Evolutionary conservation across 2,113 vertebrate genomes (phyloP).

Genomic region (Gallinago media): DNA sequence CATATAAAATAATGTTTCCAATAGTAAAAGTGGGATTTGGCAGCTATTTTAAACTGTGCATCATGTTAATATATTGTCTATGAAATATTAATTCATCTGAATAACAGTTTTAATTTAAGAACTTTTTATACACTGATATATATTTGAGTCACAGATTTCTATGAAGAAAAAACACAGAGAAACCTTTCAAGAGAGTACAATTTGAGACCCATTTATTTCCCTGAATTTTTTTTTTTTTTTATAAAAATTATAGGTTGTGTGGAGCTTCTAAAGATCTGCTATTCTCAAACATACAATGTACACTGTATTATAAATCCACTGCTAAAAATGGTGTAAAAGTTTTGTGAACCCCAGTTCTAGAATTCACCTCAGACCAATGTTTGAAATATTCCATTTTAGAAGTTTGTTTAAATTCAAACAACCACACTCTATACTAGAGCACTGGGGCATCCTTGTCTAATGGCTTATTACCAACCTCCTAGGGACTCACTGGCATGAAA

Average conservation of each 20-base stretch:
- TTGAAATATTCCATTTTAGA: slow-evolving; percentile 7
- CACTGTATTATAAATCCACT: not conserved
- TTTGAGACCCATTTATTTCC: not conserved
- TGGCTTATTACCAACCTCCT: slow-evolving; percentile 24
- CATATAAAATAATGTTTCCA: not conserved
- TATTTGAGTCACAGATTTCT: not conserved
- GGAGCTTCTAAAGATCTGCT: not conserved
- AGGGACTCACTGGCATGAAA: slow-evolving; percentile 34
- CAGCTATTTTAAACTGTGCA: not conserved
- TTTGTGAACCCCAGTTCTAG: not conserved
- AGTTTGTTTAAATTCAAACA: slow-evolving; percentile 9
- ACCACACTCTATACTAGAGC: not conserved
- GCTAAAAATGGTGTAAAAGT: not conserved
- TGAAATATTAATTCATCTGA: not conserved
- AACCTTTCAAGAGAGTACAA: not conserved
- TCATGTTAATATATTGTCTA: not conserved
- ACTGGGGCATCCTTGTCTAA: not conserved
- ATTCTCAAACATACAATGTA: not conserved
- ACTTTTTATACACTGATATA: not conserved
- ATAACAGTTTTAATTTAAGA: not conserved
- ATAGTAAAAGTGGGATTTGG: not conserved
- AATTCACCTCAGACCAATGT: not conserved
- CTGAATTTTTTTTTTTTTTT: not conserved
- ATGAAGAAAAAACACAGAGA: not conserved
- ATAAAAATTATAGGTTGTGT: not conserved